phyloP scores from a whole-genome alignment of 2,797 vertebrate species.

The Gymnocypris eckloni region DNA sequence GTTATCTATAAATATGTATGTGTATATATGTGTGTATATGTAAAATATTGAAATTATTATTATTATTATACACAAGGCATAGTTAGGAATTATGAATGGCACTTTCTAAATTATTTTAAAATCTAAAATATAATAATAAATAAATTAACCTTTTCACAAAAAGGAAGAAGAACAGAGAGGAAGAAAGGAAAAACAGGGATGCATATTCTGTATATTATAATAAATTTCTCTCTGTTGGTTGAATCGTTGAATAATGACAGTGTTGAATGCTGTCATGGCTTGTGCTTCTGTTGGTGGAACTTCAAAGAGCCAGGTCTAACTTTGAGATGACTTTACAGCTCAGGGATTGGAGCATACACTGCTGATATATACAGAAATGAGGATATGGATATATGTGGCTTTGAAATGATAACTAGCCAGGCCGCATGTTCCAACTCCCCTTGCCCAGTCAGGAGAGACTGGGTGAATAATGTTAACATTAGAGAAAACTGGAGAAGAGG shows the following conservation, averaged over 20 bases:
- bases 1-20: too few species aligned
- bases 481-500: constrained; percentile 35
- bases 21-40: too few species aligned
- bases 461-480: constrained; percentile 44
- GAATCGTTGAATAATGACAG: constrained; percentile 57
- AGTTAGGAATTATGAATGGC: neutral
- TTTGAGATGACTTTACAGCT: constrained; percentile 47
- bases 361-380: constrained; percentile 55
- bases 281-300: constrained; percentile 39
- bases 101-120: neutral
- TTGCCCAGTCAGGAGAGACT: constrained; percentile 38
- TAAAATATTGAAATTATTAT: neutral
- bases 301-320: constrained; percentile 51
- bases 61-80: neutral
- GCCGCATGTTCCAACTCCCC: constrained; percentile 39
- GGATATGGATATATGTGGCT: constrained; percentile 52
- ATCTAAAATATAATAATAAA: neutral
- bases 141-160: neutral
- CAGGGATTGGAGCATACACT: constrained; percentile 42
- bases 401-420: constrained; percentile 61
- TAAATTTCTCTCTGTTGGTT: constrained; percentile 33
- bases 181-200: neutral
- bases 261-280: constrained; percentile 37
- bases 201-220: constrained; percentile 38
- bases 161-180: neutral